phyloP scores from a whole-genome alignment of 2,797 vertebrate species.

The Sebastes nivosus region DNA sequence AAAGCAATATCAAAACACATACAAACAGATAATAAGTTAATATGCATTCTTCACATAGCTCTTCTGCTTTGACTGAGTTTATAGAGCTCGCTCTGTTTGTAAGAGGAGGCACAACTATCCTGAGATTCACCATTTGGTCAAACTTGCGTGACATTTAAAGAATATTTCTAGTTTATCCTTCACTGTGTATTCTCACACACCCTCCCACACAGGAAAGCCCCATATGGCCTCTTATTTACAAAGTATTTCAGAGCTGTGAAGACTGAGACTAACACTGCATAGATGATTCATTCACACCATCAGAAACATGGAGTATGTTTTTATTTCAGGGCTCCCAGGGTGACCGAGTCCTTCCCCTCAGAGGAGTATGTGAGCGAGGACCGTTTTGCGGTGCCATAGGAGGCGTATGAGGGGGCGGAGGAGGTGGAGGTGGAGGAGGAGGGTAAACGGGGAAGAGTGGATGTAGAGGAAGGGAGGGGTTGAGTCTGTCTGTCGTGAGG shows the following conservation, averaged over 20 bases:
- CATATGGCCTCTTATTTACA: slow-evolving; percentile 65
- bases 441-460: slow-evolving; percentile 84
- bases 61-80: slow-evolving; percentile 44
- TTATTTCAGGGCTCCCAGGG: slow-evolving; percentile 66
- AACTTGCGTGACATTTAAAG: slow-evolving; percentile 36
- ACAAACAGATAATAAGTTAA: slow-evolving; percentile 53
- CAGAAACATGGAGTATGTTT: slow-evolving; percentile 25
- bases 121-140: slow-evolving; percentile 62
- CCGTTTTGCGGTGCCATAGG: slow-evolving; percentile 84
- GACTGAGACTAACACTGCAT: slow-evolving; percentile 71
- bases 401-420: slow-evolving; percentile 69
- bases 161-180: slow-evolving; percentile 32
- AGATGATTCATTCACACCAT: slow-evolving; percentile 68
- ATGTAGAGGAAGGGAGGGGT: slow-evolving; percentile 79
- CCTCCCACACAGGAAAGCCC: slow-evolving; percentile 49
- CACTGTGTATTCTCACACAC: slow-evolving; percentile 26
- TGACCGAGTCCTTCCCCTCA: slow-evolving; percentile 85
- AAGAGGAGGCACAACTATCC: slow-evolving; percentile 67
- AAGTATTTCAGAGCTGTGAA: slow-evolving; percentile 55
- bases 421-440: slow-evolving; percentile 63
- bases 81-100: slow-evolving; percentile 44
- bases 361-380: slow-evolving; percentile 87
- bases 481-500: slow-evolving; percentile 86
- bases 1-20: slow-evolving; percentile 74
- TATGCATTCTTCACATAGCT: slow-evolving; percentile 50